phyloP scores from a whole-genome alignment of 2,888 invertebrate genomes.

The Tetanocera ferruginea region DNA sequence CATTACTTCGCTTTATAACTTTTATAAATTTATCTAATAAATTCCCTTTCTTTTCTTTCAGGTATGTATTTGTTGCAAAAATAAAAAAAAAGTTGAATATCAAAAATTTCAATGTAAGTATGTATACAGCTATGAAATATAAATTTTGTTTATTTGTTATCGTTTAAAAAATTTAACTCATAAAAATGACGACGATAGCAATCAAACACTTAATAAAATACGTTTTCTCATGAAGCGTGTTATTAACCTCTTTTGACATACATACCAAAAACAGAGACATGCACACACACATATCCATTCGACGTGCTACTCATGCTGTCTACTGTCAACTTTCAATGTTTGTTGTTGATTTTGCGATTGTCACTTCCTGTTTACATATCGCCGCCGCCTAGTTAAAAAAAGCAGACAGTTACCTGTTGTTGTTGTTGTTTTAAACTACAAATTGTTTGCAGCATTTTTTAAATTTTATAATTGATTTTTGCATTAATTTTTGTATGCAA shows the following conservation, averaged over 20 bases:
- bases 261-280: neutral
- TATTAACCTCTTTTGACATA: slow-evolving; percentile 24
- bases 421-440: too few species aligned
- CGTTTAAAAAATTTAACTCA: too few species aligned
- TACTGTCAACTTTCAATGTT: slow-evolving; percentile 13
- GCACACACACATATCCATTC: neutral
- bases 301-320: too few species aligned
- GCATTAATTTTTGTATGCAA: neutral
- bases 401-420: neutral
- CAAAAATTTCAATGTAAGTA: neutral
- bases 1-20: neutral
- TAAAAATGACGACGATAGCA: neutral
- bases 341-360: neutral
- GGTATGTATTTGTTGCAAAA: slow-evolving; percentile 12
- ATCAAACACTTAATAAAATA: neutral
- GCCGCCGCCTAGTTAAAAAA: neutral
- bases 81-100: neutral
- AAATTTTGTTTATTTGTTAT: neutral
- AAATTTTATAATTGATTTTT: neutral
- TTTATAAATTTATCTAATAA: neutral
- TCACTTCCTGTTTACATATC: slow-evolving; percentile 25
- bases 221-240: neutral
- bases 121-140: neutral
- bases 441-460: neutral
- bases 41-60: neutral